These are phyloP conservation scores for Accipiter badius DNA, from an alignment of 2,797 vertebrate genomes.

Conservation along the genomic window DNA sequence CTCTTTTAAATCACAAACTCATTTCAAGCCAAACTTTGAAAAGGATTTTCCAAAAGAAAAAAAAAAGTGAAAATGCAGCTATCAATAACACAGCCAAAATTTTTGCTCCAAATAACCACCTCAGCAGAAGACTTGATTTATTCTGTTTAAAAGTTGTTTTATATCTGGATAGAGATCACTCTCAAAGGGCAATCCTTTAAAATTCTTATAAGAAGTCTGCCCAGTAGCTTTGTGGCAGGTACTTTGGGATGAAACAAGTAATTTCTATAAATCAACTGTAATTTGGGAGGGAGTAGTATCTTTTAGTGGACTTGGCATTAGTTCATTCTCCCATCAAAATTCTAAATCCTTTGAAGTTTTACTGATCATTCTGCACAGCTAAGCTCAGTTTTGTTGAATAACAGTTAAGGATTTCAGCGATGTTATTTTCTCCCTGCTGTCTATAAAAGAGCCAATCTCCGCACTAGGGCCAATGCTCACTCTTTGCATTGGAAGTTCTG, in stretches of 20 bases:
- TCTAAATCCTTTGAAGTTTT: not conserved
- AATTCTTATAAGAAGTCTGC: not conserved
- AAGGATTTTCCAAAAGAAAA: not conserved
- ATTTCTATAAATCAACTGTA: not conserved
- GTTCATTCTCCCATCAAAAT: not conserved
- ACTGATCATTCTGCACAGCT: not conserved
- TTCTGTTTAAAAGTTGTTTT: not conserved
- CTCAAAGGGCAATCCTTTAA: not conserved
- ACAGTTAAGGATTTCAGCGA: not conserved
- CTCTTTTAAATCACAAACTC: not conserved
- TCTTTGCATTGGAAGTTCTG: not conserved
- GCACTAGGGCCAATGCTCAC: not conserved
- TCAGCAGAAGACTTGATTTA: not conserved
- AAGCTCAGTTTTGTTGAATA: not conserved
- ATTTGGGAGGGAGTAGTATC: not conserved
- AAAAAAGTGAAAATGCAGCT: not conserved
- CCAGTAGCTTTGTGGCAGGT: not conserved
- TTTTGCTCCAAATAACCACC: not conserved
- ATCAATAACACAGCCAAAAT: not conserved
- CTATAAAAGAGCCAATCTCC: not conserved
- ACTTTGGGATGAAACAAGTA: not conserved
- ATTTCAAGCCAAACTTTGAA: not conserved
- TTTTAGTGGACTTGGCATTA: not conserved
- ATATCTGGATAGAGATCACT: not conserved
- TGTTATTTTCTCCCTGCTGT: not conserved